Evolutionary conservation across 2,888 invertebrate genomes (phyloP), one percentile per base, ranked within the genome.

Genomic region (Lissocephala sabroskyi): DNA sequence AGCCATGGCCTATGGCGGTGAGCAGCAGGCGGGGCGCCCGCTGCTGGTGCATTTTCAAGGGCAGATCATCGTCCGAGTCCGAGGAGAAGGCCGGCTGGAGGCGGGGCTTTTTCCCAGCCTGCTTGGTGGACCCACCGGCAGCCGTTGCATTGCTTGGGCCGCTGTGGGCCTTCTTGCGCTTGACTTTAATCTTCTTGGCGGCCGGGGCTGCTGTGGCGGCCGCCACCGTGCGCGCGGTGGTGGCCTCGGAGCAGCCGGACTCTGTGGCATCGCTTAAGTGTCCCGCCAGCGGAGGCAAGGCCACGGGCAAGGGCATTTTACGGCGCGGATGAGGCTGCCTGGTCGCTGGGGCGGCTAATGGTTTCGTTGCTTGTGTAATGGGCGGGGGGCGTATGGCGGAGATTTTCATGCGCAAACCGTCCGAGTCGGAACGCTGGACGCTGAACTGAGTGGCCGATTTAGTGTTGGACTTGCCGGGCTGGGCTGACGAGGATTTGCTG

Each of bases 401-500:
- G 49, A 85, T 84, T 79, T 79, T 85, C 84, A 85, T 85, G 41
- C 85, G 80, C 28, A 85, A 66, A 29, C 84, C 83, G 65, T 79
- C 83, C 11, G 76, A 76, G 59, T 84, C 84, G 41, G 85, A 82
- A 55, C 84, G 82, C 48, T 76, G 81, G 45, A 82, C 80, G 58
- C 82, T 82, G 47, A 82, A 82, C 56, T 82, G 82, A 48, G 81
- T 83, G 40, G 81, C 59, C 50, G 79, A 61, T 56, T 73, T 71
- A 32, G 68, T 63, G 53, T 77, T 77, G 43, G 10, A 18, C 13
- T 37, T 13, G n/a, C 19, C n/a, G n/a, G n/a, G 37, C 37, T 42
- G 42, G n/a, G 30, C 29, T 23, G 48, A 18, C n/a, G 37, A 28
- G 9, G 79, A 67, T 42, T 73, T 76, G 49, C 80, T 80, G 45